phyloP scores from a whole-genome alignment of 2,888 invertebrate species.

The Drosophila formosana region DNA sequence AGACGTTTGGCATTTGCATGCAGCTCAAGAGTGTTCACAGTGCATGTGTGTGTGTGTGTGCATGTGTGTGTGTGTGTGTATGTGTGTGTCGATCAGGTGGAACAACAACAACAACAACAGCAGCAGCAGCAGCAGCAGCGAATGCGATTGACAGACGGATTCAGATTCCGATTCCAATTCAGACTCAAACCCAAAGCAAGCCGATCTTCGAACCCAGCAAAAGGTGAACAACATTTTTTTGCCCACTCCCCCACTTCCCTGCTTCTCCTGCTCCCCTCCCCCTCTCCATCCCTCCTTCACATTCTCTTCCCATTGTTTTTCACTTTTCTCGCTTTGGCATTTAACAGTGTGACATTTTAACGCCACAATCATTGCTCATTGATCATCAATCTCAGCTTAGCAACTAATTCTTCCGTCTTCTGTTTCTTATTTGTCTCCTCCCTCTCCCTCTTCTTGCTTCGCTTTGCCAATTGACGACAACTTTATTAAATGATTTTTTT shows the following conservation, averaged over 20 bases:
- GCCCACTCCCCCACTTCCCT: slow-evolving; percentile 1
- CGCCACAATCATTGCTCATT: slow-evolving; percentile 39
- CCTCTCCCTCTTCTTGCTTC: neutral
- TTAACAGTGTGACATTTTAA: slow-evolving; percentile 77
- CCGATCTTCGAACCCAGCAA: slow-evolving; percentile 33
- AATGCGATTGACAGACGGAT: slow-evolving; percentile 45
- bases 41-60: slow-evolving; percentile 16
- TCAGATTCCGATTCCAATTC: neutral
- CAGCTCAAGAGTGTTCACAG: slow-evolving; percentile 9
- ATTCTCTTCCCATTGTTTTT: slow-evolving; percentile 6
- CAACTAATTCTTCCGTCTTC: slow-evolving; percentile 25
- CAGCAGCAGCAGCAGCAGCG: slow-evolving; percentile 5
- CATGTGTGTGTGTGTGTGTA: slow-evolving; percentile 18
- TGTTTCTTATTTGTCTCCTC: neutral
- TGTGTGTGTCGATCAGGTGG: slow-evolving; percentile 60
- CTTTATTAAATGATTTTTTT: slow-evolving; percentile 38
- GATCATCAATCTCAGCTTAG: slow-evolving; percentile 12
- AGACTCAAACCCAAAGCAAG: neutral
- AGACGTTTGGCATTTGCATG: slow-evolving; percentile 78
- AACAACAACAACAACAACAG: slow-evolving; percentile 29
- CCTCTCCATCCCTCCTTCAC: neutral
- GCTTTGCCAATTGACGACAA: slow-evolving; percentile 33
- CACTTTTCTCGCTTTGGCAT: slow-evolving; percentile 58
- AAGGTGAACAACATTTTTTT: slow-evolving; percentile 76
- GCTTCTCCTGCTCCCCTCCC: neutral